phyloP scores from a whole-genome alignment of 1,140 invertebrate species.

The Manduca sexta region DNA sequence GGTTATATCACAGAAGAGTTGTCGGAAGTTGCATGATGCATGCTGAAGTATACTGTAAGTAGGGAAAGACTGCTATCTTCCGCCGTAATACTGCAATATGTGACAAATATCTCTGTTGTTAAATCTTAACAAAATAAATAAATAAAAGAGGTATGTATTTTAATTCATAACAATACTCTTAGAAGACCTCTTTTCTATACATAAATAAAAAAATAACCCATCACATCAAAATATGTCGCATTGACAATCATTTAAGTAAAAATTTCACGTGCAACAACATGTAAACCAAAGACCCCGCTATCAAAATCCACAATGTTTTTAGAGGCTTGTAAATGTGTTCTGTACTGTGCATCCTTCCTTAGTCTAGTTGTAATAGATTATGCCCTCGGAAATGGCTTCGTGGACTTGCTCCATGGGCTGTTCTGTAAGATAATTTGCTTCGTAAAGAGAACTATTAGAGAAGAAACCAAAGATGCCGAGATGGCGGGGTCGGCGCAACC shows the following conservation, averaged over 20 bases:
- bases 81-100: no score
- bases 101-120: no score
- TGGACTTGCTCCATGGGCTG: constrained; percentile 26
- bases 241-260: background rate
- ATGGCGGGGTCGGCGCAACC: constrained; percentile 17
- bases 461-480: constrained; percentile 25
- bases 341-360: constrained; percentile 26
- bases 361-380: constrained; percentile 43
- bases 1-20: no score
- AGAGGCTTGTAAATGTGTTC: constrained; percentile 16
- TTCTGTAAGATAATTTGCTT: constrained; percentile 37
- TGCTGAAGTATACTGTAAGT: no score
- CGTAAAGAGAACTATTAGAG: constrained; percentile 27
- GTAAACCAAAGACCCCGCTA: constrained; percentile 6
- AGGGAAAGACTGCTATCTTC: no score
- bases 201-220: no score
- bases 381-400: constrained; percentile 44
- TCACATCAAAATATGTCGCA: no score
- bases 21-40: no score
- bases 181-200: no score
- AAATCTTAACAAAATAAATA: no score
- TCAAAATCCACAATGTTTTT: constrained; percentile 28
- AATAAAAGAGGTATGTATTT: no score
- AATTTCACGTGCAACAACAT: constrained; percentile 6
- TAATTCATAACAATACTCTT: no score